Evolutionary conservation across 2,888 invertebrate species (phyloP), one percentile per base, ranked within the genome.

Genomic region (Coelopa pilipes): DNA sequence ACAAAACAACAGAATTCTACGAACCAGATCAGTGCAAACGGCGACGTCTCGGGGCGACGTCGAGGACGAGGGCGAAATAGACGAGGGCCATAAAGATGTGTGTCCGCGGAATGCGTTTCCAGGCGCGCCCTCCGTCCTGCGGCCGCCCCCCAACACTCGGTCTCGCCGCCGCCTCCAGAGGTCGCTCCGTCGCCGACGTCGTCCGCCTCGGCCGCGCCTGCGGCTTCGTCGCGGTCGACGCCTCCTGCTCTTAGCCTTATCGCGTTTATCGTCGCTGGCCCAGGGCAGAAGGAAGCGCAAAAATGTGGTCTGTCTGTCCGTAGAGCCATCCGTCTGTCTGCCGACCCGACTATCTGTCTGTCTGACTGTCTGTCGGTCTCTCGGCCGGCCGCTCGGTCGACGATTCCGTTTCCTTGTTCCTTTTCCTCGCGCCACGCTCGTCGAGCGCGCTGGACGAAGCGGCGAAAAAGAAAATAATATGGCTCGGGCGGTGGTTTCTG

Each of bases 181-280:
- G 34, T 34, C 34, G 4, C 4, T 34, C 34, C 34, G 34, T 34
- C 34, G 34, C 2, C 34, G 34, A 34, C 34, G 34, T 34, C 34
- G 34, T 34, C 34, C 4, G 34, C 34, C 34, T 34, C 34, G 34
- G 34, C 34, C 34, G 34, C 34, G 34, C 34, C 34, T 34, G 34
- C 34, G 34, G 2, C 34, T 34, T 34, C 34, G 34, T 7, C 34
- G 4, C 34, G 34, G 34, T 34, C 34, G 34, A 34, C 34, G 34
- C 34, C 34, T 34, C 34, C 65, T 71, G 63, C 71, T 71, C 62
- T 70, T 55, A 65, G 24, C 21, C 65, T 65, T 71, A 65, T 63
- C 71, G 65, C 53, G 45, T 55, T 71, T 71, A 71, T 71, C 24
- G 63, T 71, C 55, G 71, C 24, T 63, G 70, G 62, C 62, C 59